phyloP scores from a whole-genome alignment of 2,113 vertebrate genomes.

The Zapornia atra region DNA sequence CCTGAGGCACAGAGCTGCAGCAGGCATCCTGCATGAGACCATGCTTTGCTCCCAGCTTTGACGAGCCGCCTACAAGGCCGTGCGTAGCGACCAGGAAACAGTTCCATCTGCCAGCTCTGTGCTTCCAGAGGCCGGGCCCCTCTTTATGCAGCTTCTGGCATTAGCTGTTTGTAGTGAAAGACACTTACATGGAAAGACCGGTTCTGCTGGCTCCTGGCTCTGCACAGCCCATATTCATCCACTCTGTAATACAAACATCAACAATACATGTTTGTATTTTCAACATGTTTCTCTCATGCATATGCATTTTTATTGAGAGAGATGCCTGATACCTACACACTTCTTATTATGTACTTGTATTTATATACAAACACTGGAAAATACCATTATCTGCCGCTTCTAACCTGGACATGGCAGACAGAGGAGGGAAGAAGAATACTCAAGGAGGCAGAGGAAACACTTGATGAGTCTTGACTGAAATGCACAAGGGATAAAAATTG shows the following conservation, averaged over 20 bases:
- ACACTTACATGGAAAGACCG: neutral
- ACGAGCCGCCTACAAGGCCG: fast-evolving
- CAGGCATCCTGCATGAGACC: fast-evolving
- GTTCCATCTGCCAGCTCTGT: too few relatives aligned
- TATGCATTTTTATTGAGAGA: neutral
- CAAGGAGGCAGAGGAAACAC: neutral
- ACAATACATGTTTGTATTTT: neutral
- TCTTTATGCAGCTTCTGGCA: too few relatives aligned
- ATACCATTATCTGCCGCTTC: fast-evolving
- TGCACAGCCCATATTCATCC: fast-evolving
- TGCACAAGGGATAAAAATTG: neutral
- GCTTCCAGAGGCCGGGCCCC: neutral
- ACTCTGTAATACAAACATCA: fast-evolving
- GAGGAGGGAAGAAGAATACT: neutral
- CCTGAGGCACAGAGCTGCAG: neutral
- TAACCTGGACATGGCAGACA: neutral
- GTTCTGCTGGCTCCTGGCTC: neutral
- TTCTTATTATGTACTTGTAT: neutral
- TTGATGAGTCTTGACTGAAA: fast-evolving
- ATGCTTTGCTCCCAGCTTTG: fast-evolving
- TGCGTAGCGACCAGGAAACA: fast-evolving
- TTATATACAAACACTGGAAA: neutral
- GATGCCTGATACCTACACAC: fast-evolving
- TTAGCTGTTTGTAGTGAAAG: neutral
- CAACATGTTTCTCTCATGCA: fast-evolving